Evolutionary conservation across 2,113 vertebrate genomes (phyloP), one percentile per base, ranked within the genome.

Genomic region (Zosterops pallidus): DNA sequence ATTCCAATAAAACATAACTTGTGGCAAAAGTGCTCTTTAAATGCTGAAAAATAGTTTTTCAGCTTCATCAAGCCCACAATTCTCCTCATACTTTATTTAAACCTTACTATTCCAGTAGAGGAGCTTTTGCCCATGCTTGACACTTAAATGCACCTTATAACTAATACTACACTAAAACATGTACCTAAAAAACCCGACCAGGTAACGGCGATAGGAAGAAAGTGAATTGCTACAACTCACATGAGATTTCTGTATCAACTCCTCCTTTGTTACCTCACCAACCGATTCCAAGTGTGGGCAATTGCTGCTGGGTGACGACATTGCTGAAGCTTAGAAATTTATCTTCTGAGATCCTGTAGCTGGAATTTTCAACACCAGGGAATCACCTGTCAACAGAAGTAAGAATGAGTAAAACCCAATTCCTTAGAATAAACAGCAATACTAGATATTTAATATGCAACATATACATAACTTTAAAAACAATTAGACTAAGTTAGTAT

Each of bases 241-340:
- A 62, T 99, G 99, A 80, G 99, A 99, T 93, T 99, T 99, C 93
- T 99, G 98, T 95, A 99, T 99, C 74, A 99, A 98, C 70, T 99
- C 99, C 89, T 99, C 99, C 96, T 99, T 99, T 44, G 99, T 99
- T 96, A 99, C 99, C 97, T 99, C 99, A 65, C 99, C 99, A 94
- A 99, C 99, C 8, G 99, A 99, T 95, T 99, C 98, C 98, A 99
- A 97, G 97, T 99, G 99, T 68, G 98, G 98, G 92, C 99, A 99
- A 93, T 98, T 98, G 94, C 97, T 98, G 97, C 97, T 93, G 29
- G 98, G 97, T 7, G 98, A 96, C 4, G 98, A 97, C 99, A 99
- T 99, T 82, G 95, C 96, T 80, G 92, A 92, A 71, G 52, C 47
- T 78, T 60, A 39, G 39, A 39, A 39, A 39, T 39, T 39, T 85